Base-by-base conservation (phyloP, 2,797 vertebrate genomes). In the Atherinosoma microstoma region DNA sequence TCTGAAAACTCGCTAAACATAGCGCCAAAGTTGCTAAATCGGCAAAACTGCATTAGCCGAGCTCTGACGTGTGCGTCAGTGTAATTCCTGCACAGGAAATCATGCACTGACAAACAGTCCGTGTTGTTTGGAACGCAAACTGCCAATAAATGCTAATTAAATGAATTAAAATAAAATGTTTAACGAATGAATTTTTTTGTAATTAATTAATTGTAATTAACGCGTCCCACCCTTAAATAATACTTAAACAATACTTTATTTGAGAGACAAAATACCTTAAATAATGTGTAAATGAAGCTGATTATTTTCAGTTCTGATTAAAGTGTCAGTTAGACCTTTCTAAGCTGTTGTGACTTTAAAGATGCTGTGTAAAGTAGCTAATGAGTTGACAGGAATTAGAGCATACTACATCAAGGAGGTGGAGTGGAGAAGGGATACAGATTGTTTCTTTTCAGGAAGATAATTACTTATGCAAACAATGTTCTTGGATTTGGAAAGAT, bases 341-440 rank as follows among this genome's bases (percentile, higher is more conserved):
- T 75, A 3, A 6, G 15, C 24, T 63, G 47, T 47, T 86, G 70
- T 66, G 61, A 79, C 76, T 84, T 78, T 72, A 69, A 81, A 85
- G 79, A 85, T 64, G 68, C 83, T 64, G 68, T 78, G 49, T 54
- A 61, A 75, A 85, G 70, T 32, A 76, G 76, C 86, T 89, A 89
- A 91, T 85, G 79, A 85, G 80, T 73, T 87, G 84, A 89, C 78
- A 80, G 85, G 84, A 91, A 91, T 85, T 86, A 85, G 83, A 73
- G 67, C 77, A 86, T 56, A 63, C 74, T 75, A 78, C 73, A 83
- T 71, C 68, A 79, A 87, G 79, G 77, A 87, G 78, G 69, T 73
- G 67, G 76, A 66, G 77, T 78, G 73, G 78, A 75, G 69, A 79
- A 49, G 35, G 67, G 68, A 78, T 79, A 64, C 75, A 86, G 65